Conservation (phyloP, 2,888 invertebrate species). For the Synanthedon vespiformis region DNA sequence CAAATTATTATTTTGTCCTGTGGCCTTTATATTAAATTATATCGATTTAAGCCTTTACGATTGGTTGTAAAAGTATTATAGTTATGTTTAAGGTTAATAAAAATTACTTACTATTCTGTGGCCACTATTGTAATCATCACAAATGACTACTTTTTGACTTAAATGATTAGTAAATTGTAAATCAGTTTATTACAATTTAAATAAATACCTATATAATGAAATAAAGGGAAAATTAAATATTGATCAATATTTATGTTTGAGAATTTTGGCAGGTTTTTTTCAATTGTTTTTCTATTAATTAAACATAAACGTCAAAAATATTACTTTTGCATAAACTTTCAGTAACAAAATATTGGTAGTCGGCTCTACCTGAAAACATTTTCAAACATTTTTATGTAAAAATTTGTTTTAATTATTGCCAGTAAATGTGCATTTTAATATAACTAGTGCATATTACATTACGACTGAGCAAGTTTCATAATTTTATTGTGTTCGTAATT, state of each 20-base stretch:
- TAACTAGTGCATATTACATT: conserved; percentile 30
- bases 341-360: too few species aligned
- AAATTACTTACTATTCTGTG: neutral
- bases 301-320: too few species aligned
- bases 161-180: too few species aligned
- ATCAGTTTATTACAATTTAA: too few species aligned
- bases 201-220: too few species aligned
- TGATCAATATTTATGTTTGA: too few species aligned
- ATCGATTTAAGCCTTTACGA: neutral
- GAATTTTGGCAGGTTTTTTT: too few species aligned
- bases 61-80: neutral
- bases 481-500: neutral
- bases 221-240: too few species aligned
- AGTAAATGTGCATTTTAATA: conserved; percentile 5
- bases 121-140: neutral
- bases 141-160: too few species aligned
- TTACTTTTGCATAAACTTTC: too few species aligned
- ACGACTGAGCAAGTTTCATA: conserved; percentile 26
- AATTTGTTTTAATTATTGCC: conserved; percentile 2
- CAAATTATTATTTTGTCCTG: neutral
- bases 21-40: neutral
- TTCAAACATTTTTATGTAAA: neutral
- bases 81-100: neutral
- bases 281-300: too few species aligned
- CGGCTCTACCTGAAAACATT: neutral